Evolutionary conservation across 1,140 invertebrate genomes (phyloP), one percentile per base, ranked within the genome.

Genomic region (Coenobita brevimanus): DNA sequence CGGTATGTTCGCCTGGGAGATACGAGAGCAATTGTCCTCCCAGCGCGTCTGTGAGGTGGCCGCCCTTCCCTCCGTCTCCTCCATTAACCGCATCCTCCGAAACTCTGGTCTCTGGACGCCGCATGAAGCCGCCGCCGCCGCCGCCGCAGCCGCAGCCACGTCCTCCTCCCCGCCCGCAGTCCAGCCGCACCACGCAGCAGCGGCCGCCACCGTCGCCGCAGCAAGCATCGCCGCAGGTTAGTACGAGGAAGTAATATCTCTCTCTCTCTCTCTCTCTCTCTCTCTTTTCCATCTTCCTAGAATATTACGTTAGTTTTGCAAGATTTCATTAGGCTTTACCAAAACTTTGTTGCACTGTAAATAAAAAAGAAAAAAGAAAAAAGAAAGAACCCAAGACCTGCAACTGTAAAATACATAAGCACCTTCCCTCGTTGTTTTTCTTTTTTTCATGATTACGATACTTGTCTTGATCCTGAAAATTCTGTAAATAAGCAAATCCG

Each of bases 1-100:
- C 0, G 96, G 96, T 4, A 96, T 98, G 95, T 98, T 98, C 91
- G 97, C 97, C 15, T 98, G 97, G 97, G 97, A 98, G 93, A 98
- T 98, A 75, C 94, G 97, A 0, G 97, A 98, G 91, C 95, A 96
- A 90, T 93, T 98, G 81, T 94, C 97, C 21, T 94, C 95, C 17
- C 97, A 97, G 91, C 94, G 96, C 62, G 95, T 97, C 78, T 97
- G 97, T 91, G 97, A 97, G 92, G 89, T 91, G 4, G 81, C 89
- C 21, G 79, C 84, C 79, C 96, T 98, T 89, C 97, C 98, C 1
- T 98, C 97, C 50, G 97, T 99, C 60, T 98, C 97, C 82, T 98
- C 97, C 13, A 98, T 99, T 69, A 99, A 99, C 93, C 94, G 98
- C 89, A 99, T 99, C 91, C 94, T 99, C 0, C 80, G 97, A 73